Percentiles rank a stretch among this genome's conserved stretches.
Conservation (phyloP, 2,888 invertebrate species). For the Drosophila peninsularis region DNA sequence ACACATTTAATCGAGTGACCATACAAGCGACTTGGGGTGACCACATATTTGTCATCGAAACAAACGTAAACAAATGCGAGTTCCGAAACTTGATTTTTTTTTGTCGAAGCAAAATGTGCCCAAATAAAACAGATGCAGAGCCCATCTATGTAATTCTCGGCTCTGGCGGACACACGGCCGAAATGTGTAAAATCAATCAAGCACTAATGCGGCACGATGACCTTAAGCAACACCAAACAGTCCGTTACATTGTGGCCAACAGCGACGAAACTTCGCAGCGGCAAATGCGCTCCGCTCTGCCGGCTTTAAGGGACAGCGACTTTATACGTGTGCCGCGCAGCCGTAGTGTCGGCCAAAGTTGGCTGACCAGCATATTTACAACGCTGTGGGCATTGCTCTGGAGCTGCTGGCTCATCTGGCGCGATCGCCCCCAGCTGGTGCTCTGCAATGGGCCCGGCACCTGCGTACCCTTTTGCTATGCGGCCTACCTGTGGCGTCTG, state of each 20-base stretch:
- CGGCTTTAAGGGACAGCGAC: slow-evolving; percentile 85
- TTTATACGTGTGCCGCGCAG: slow-evolving; percentile 90
- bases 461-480: slow-evolving; percentile 95
- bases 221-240: slow-evolving; percentile 87
- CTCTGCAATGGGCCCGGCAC: slow-evolving; percentile 98
- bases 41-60: slow-evolving; percentile 11
- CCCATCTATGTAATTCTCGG: slow-evolving; percentile 83
- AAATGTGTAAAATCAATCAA: slow-evolving; percentile 91
- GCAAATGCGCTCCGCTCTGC: slow-evolving; percentile 85
- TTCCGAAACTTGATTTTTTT: background rate
- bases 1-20: background rate
- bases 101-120: slow-evolving; percentile 2
- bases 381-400: slow-evolving; percentile 90
- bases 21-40: background rate
- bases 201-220: slow-evolving; percentile 84
- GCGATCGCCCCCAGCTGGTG: slow-evolving; percentile 91
- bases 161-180: slow-evolving; percentile 92
- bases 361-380: slow-evolving; percentile 90
- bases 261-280: slow-evolving; percentile 92
- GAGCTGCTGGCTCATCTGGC: slow-evolving; percentile 89
- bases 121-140: slow-evolving; percentile 8
- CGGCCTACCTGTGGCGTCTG: slow-evolving; percentile 90
- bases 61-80: slow-evolving; percentile 14
- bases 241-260: slow-evolving; percentile 91
- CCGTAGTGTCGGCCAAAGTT: slow-evolving; percentile 94